Base-by-base conservation (phyloP, 2,888 invertebrate species). In the Netelia fuscicornis region DNA sequence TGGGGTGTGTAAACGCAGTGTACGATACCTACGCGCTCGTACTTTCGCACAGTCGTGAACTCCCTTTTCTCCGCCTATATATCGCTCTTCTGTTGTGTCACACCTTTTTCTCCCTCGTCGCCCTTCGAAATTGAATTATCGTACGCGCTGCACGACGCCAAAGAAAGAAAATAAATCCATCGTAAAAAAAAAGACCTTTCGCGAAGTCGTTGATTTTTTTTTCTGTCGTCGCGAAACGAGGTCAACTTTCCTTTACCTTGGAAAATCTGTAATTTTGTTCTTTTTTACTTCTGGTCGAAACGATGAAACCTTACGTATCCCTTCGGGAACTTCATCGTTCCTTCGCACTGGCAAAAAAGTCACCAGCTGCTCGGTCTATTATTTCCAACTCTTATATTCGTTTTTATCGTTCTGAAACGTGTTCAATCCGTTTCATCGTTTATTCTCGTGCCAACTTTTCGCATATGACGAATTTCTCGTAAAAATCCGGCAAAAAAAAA, bases 281-380 rank as follows among this genome's bases (percentile, higher is more conserved):
- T 37, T 3, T 37, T 37, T 6, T 6, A 37, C 37, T 3, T 37
- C 37, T 71, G 77, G 68, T 20, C 83, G 82, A 56, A 62, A 62
- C 37, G 37, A 37, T 8, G 48, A 11, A 42, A 42, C 56, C 58
- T 75, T 70, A 71, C 54, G 77, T 48, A 10, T 48, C 13, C 48
- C 48, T 13, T 48, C 48, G 48, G 10, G 48, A 48, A 48, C 10
- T 48, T 3, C 13, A 48, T 13, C 48, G 48, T 13, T 37, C 37
- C 48, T 48, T 48, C 13, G 10, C 0, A 48, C 13, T 8, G 48
- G 13, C 2, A 10, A 48, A 13, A 48, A 48, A 48, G 11, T 13
- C 48, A 13, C 48, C 48, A 48, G 5, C 48, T 48, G 13, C 37
- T 37, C 37, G 37, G 37, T 37, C 37, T 6, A 37, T 37, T 37